Conservation (phyloP, 2,797 vertebrate genomes). For the Epinephelus coioides region DNA sequence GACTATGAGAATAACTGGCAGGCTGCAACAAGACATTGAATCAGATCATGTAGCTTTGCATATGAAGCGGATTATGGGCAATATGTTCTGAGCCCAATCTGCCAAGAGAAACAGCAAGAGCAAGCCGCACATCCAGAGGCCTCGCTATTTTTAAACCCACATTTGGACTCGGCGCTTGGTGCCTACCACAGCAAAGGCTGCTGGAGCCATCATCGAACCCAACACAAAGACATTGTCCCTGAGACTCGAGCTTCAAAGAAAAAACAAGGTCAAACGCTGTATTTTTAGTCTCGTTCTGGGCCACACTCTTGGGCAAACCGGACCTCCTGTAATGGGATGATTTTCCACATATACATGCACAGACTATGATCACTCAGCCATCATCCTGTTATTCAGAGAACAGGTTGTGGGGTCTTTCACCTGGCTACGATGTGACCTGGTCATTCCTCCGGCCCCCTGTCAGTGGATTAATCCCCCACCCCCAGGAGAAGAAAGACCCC, state of each 20-base stretch:
- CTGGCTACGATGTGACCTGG: constrained; percentile 70
- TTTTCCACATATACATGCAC: constrained; percentile 31
- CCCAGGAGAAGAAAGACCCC: constrained; percentile 71
- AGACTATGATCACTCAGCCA: constrained; percentile 72
- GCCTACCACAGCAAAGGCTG: constrained; percentile 80
- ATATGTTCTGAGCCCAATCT: constrained; percentile 71
- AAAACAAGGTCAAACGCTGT: constrained; percentile 76
- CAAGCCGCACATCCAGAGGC: constrained; percentile 77
- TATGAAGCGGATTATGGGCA: constrained; percentile 76
- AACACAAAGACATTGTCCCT: constrained; percentile 75
- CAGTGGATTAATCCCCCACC: constrained; percentile 66
- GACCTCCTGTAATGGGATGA: constrained; percentile 49
- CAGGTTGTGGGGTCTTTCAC: constrained; percentile 57
- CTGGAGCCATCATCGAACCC: constrained; percentile 63
- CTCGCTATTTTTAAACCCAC: constrained; percentile 81
- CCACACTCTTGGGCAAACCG: constrained; percentile 33
- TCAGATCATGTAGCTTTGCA: constrained; percentile 64
- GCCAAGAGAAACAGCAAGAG: constrained; percentile 79
- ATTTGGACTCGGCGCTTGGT: constrained; percentile 63
- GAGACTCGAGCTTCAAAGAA: constrained; percentile 73
- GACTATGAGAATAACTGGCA: constrained; percentile 66
- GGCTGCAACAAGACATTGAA: constrained; percentile 37
- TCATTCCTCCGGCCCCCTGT: constrained; percentile 67
- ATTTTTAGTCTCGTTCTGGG: constrained; percentile 67
- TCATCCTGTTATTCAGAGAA: constrained; percentile 46